Evolutionary conservation across 2,113 vertebrate species (phyloP).

Genomic region (Oreochromis tanganicae): DNA sequence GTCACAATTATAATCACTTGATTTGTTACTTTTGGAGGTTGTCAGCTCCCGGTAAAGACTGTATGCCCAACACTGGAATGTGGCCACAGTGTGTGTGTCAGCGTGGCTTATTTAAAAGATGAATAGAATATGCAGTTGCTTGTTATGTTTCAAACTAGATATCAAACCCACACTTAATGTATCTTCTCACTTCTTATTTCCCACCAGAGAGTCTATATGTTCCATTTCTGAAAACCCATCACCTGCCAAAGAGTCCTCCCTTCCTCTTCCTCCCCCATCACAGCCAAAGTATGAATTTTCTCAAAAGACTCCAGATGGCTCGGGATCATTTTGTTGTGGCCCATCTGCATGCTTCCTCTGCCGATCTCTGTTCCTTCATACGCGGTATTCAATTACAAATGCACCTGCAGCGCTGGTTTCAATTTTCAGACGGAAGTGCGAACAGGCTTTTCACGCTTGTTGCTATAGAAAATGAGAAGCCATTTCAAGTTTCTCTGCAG

Average conservation of each 20-base stretch:
- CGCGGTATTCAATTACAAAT: conserved; percentile 49
- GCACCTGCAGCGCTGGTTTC: conserved; percentile 32
- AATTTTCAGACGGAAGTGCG: conserved; percentile 20
- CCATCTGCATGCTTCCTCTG: conserved; percentile 30
- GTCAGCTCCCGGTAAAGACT: neutral
- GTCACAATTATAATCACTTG: neutral
- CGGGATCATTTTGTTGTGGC: conserved; percentile 37
- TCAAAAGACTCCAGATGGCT: conserved; percentile 65
- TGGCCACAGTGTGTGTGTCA: neutral
- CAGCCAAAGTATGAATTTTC: conserved; percentile 16
- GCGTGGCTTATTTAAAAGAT: neutral
- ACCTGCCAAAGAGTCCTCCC: conserved; percentile 9
- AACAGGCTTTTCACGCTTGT: conserved; percentile 17
- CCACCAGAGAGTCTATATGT: neutral
- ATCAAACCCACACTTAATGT: neutral
- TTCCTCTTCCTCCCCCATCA: neutral
- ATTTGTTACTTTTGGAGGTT: neutral
- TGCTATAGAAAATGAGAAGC: conserved; percentile 17
- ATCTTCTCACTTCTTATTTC: neutral
- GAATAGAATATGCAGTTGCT: neutral
- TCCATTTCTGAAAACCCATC: conserved; percentile 33
- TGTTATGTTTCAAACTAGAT: neutral
- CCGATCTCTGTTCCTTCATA: conserved; percentile 40
- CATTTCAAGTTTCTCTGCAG: neutral
- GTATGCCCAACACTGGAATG: neutral